Percentiles rank a stretch among this genome's conserved stretches.
Conservation (phyloP, 2,888 invertebrate genomes). For the Tipula helvola region DNA sequence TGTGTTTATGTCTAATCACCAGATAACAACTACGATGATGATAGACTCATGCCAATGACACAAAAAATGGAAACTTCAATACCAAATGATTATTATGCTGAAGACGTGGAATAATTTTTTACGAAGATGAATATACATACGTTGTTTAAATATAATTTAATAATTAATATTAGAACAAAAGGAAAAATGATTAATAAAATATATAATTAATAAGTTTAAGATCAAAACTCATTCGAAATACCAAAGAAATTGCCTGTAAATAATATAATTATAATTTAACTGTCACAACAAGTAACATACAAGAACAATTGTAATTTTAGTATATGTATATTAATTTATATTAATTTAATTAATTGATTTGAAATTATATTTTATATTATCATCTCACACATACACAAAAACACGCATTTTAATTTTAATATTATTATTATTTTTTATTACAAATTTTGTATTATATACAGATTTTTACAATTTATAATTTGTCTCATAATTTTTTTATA, state of each 20-base stretch:
- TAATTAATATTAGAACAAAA: background rate
- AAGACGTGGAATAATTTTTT: background rate
- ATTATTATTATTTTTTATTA: background rate
- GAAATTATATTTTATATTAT: background rate
- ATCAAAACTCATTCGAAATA: background rate
- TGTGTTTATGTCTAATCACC: background rate
- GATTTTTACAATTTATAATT: background rate
- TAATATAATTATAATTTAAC: background rate
- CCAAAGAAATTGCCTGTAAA: background rate
- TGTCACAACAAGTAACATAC: background rate
- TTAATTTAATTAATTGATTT: background rate
- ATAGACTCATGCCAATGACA: background rate
- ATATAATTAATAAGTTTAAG: background rate
- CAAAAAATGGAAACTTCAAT: background rate
- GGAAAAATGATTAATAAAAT: background rate
- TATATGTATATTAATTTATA: background rate
- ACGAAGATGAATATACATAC: background rate
- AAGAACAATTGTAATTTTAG: background rate
- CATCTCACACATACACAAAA: background rate
- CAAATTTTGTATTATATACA: background rate
- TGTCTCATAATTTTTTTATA: background rate
- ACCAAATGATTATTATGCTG: background rate
- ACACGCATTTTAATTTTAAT: background rate
- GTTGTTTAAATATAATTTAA: background rate
- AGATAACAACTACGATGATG: background rate